phyloP scores from a whole-genome alignment of 2,888 invertebrate species.

The Mimas tiliae region DNA sequence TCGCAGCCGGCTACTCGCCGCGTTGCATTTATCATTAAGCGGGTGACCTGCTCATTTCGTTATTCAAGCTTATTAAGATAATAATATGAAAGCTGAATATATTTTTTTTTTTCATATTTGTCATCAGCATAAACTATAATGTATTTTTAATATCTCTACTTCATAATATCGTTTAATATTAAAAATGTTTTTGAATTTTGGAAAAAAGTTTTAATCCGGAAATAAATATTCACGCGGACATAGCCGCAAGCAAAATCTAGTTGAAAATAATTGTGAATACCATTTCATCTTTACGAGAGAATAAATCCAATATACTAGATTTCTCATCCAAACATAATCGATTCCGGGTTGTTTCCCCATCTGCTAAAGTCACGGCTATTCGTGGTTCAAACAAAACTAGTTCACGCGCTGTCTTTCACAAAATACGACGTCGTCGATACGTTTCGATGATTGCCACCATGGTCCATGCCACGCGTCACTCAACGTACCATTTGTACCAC shows the following conservation, averaged over 20 bases:
- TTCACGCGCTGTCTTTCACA: conserved; percentile 31
- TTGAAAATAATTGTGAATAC: background rate
- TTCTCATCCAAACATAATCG: conserved; percentile 2
- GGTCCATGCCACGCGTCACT: conserved; percentile 9
- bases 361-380: conserved; percentile 36
- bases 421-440: conserved; percentile 24
- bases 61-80: too few species aligned
- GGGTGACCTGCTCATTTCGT: too few species aligned
- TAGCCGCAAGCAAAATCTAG: background rate
- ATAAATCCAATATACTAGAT: background rate
- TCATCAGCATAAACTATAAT: too few species aligned
- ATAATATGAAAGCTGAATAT: too few species aligned
- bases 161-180: too few species aligned
- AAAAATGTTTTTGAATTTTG: too few species aligned
- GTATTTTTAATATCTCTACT: too few species aligned
- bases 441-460: background rate
- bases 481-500: conserved; percentile 6
- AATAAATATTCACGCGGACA: too few species aligned
- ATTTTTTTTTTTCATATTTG: too few species aligned
- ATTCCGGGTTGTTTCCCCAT: conserved; percentile 27
- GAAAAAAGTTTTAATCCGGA: too few species aligned
- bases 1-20: too few species aligned
- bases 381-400: conserved; percentile 35
- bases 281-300: background rate
- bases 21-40: too few species aligned